A percentile compares a stretch with the other conserved stretches of the same genome.
Conservation (phyloP, 2,113 vertebrate species). For the Dasyprocta punctata region DNA sequence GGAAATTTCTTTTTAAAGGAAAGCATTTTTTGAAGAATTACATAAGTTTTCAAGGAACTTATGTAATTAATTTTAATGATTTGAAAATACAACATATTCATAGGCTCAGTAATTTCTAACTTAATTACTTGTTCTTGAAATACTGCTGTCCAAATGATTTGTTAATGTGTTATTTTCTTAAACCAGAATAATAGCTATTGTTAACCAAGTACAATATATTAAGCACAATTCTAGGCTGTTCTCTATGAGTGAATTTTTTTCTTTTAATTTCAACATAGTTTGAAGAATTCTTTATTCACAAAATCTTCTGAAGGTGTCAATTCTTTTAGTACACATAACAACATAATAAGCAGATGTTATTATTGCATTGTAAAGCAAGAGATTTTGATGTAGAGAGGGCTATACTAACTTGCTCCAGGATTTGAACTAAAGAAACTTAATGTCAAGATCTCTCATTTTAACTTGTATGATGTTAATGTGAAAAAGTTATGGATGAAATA, state of each 20-base stretch:
- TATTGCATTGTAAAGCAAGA: neutral
- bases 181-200: neutral
- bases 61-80: conserved; percentile 25
- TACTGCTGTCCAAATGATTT: neutral
- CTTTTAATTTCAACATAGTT: neutral
- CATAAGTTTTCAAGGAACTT: conserved; percentile 18
- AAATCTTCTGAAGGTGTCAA: neutral
- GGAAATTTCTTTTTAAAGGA: neutral
- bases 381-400: neutral
- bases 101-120: neutral
- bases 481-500: neutral
- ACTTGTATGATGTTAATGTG: neutral
- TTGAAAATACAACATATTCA: neutral
- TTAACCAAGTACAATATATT: neutral
- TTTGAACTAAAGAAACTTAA: neutral
- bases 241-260: neutral
- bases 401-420: neutral
- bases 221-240: neutral
- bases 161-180: neutral
- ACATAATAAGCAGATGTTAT: neutral
- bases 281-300: neutral
- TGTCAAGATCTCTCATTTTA: neutral
- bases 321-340: neutral
- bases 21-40: neutral
- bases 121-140: conserved; percentile 28